A percentile compares a stretch with the other conserved stretches of the same genome.
Evolutionary conservation across 30 jellyfish, hydroid and myxozoan species (phyloP).

Genomic region (Turritopsis rubra): DNA sequence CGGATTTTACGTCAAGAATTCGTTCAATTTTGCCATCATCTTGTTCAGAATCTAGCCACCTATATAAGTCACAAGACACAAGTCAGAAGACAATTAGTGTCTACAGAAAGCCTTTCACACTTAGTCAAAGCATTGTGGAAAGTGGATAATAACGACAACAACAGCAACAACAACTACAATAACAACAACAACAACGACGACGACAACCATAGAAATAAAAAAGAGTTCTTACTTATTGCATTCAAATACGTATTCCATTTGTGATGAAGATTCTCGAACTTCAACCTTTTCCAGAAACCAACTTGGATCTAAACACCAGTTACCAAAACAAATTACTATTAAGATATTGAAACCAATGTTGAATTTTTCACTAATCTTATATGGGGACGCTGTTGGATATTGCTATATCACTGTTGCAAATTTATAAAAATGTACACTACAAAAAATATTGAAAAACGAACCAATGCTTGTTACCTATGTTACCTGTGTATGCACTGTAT

Average conservation of each 20-base stretch:
- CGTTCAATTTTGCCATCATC: slow-evolving; percentile 70
- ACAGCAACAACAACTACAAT: neutral
- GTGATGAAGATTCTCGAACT: neutral
- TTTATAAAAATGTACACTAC: too few relatives aligned
- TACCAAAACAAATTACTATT: too few relatives aligned
- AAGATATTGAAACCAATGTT: too few relatives aligned
- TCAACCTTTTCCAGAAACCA: slow-evolving; percentile 15
- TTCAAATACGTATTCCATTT: slow-evolving; percentile 4
- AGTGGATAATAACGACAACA: neutral
- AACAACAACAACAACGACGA: neutral
- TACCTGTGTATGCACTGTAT: too few relatives aligned
- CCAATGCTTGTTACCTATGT: too few relatives aligned
- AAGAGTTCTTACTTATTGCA: neutral
- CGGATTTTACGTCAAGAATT: slow-evolving; percentile 29
- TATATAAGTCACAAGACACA: neutral
- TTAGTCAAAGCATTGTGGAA: too few relatives aligned
- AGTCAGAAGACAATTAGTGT: neutral
- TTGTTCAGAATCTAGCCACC: slow-evolving; percentile 61
- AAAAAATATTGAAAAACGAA: too few relatives aligned
- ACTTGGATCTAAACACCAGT: slow-evolving; percentile 2
- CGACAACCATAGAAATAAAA: neutral
- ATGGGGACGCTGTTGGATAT: too few relatives aligned
- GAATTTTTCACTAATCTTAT: too few relatives aligned
- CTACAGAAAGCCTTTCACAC: neutral
- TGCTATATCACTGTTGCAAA: too few relatives aligned